These are phyloP conservation scores for Ormyrus pomaceus DNA, from an alignment of 2,888 invertebrate species.

Conservation along the genomic window DNA sequence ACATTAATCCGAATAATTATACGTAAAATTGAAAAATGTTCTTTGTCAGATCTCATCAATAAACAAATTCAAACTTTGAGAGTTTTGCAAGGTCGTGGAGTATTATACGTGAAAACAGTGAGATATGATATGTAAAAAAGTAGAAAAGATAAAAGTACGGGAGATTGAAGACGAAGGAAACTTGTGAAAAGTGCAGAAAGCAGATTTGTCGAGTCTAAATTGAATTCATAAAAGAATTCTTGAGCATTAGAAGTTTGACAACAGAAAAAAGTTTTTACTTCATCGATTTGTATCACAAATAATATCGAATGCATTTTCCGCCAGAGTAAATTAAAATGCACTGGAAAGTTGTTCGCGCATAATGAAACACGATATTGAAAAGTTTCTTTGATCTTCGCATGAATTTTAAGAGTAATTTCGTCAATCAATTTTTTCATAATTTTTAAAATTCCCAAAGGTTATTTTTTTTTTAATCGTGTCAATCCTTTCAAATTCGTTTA, in stretches of 20 bases:
- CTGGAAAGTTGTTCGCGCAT: background rate
- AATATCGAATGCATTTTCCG: conserved; percentile 25
- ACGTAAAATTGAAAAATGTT: too few relatives aligned
- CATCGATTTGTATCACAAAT: conserved; percentile 41
- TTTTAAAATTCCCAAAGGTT: too few relatives aligned
- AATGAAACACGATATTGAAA: conserved; percentile 13
- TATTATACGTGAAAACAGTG: background rate
- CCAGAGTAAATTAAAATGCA: background rate
- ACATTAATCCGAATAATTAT: too few relatives aligned
- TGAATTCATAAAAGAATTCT: conserved; percentile 46
- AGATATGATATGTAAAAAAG: conserved; percentile 22
- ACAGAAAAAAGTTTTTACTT: conserved; percentile 46
- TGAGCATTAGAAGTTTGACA: conserved; percentile 48
- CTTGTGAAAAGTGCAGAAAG: conserved; percentile 16
- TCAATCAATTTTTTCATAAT: too few relatives aligned
- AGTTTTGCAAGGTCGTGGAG: conserved; percentile 14
- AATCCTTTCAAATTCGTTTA: too few relatives aligned
- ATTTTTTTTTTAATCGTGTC: too few relatives aligned
- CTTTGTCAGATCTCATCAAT: too few relatives aligned
- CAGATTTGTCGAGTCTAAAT: conserved; percentile 52
- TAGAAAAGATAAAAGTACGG: background rate
- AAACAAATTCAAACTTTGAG: background rate
- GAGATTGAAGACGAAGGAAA: conserved; percentile 14
- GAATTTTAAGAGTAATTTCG: too few relatives aligned
- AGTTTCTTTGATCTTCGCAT: too few relatives aligned